Evolutionary conservation across 2,113 vertebrate genomes (phyloP), one percentile per base, ranked within the genome.

Genomic region (Leptocoma aspasia): DNA sequence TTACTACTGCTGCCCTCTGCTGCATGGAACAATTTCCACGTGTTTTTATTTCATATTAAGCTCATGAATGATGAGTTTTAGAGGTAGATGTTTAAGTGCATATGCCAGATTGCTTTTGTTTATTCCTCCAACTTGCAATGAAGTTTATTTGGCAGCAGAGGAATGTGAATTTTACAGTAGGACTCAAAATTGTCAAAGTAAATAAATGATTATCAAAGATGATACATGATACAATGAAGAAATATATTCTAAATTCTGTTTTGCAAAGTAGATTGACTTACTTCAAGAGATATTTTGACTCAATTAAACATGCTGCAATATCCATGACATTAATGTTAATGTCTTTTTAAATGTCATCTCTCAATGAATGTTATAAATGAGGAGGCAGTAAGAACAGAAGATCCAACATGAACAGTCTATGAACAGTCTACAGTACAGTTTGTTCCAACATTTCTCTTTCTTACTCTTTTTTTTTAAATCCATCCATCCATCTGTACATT

Each of bases 1-100:
- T 94, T 79, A 84, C 20, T 19, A 33, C 50, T 92, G 93, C 94
- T 96, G 94, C 94, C 95, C 91, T 94, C 94, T 96, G 87, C 87
- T 93, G 94, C 30, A 50, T 27, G 70, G 49, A 94, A 82, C 18
- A 44, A 19, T 54, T 92, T 72, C 63, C 54, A 90, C 10, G 9
- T 3, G 22, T 22, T 45, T 37, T 30, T 18, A 26, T 30, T 53
- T 79, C 7, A 1, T 54, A 27, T 11, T 45, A 59, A 73, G 3
- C 17, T 45, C 11, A 9, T 56, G 61, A 68, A 78, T 44, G 4
- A 41, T 20, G 24, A 22, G 27, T n/a, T 78, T 78, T 52, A 71
- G 60, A 84, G 24, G 28, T 3, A 52, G 35, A 73, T 45, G 42
- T 33, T 64, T 39, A 61, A 81, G 4, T 37, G 28, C 7, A 18